A percentile compares a stretch with the other conserved stretches of the same genome.
Conservation (phyloP, 2,888 invertebrate species). For the Pedicia rivosa region DNA sequence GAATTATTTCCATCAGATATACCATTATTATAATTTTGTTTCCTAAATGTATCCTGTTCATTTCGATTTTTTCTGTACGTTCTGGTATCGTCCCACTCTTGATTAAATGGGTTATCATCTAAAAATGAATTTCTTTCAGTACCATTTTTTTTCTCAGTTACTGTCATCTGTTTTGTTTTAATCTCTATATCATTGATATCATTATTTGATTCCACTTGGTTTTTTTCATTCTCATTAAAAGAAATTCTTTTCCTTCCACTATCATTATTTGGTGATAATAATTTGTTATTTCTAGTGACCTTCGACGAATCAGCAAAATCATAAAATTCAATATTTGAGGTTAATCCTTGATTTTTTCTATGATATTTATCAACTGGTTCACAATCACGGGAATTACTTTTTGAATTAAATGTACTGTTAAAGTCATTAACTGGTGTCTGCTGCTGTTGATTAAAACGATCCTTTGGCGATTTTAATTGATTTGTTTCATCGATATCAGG, state of each 20-base stretch:
- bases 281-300: neutral
- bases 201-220: slow-evolving; percentile 1
- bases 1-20: neutral
- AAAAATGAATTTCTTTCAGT: neutral
- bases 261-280: neutral
- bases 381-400: too few species aligned
- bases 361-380: too few species aligned
- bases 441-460: too few species aligned
- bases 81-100: neutral
- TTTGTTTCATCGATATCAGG: too few species aligned
- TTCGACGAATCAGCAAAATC: slow-evolving; percentile 8
- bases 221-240: neutral
- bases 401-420: too few species aligned
- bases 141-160: neutral
- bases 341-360: too few species aligned
- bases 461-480: too few species aligned
- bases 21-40: neutral
- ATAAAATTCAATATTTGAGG: slow-evolving; percentile 9
- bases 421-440: too few species aligned
- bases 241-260: neutral
- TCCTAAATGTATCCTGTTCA: neutral
- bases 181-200: neutral
- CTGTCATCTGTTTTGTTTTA: neutral
- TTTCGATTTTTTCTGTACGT: neutral
- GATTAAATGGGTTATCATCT: neutral